Base-by-base conservation (phyloP, 30 jellyfish, hydroid and myxozoan species). In the Hydractinia symbiolongicarpus region DNA sequence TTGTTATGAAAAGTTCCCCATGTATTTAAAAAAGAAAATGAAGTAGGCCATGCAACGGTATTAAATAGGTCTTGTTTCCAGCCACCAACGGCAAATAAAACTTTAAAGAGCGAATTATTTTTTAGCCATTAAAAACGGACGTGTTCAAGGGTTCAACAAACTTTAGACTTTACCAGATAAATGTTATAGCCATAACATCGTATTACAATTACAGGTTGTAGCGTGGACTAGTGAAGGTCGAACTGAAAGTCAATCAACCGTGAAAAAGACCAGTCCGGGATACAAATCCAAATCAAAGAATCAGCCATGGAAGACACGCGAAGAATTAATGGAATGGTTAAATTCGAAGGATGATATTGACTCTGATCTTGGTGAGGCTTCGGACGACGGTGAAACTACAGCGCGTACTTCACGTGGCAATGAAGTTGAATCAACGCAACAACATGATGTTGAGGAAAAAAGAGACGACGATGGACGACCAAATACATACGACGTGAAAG, bases 221-320 rank as follows among this genome's bases (percentile, higher is more conserved):
- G 97, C 94, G 30, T 90, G 97, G 97, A 90, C 97, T 20, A 90
- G 83, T 69, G 95, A 86, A 50, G 97, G 97, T 4, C 73, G 90
- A 66, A 80, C 86, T 44, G 87, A 67, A 56, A 90, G 97, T 79
- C 90, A 81, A 61, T 90, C 94, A 74, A 90, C 96, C 3, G n/a
- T 74, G 9, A 90, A 90, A 75, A 86, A 77, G 67, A 90, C 94
- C 16, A 86, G 86, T 7, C 30, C 54, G 11, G 74, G 30, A 0
- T 67, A 58, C 19, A 79, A 66, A 15, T 7, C 73, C 14, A 68
- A 68, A 67, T 66, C 83, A 40, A 62, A 64, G 50, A 44, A 72
- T 21, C 90, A 80, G 54, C 95, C 90, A 17, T 82, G 97, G 95
- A 89, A 85, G 84, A 88, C 88, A 53, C 79, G 78, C 55, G 92